phyloP scores from a whole-genome alignment of 2,797 vertebrate species.

The Phylloscopus collybita region DNA sequence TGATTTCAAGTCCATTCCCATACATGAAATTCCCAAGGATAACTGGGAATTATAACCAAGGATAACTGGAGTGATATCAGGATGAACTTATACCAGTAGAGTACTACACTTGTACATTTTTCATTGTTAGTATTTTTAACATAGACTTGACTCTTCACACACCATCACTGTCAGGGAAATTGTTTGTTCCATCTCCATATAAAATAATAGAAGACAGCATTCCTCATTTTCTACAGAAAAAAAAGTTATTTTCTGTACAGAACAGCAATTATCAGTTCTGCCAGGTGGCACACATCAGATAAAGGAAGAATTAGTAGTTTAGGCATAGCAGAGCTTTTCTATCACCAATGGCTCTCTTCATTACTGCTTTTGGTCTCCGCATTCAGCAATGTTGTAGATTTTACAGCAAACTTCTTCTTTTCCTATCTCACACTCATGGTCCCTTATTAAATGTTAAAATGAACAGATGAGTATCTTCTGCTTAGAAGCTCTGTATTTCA shows the following conservation, averaged over 20 bases:
- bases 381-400: neutral
- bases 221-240: neutral
- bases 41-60: neutral
- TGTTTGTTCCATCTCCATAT: neutral
- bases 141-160: neutral
- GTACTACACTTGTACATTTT: neutral
- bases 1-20: neutral
- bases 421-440: neutral
- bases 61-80: neutral
- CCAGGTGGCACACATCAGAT: neutral
- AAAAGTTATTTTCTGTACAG: neutral
- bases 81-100: neutral
- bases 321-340: neutral
- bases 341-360: neutral
- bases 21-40: neutral
- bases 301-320: neutral
- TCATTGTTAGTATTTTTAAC: neutral
- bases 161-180: neutral
- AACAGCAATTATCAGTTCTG: neutral
- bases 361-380: neutral
- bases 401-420: neutral
- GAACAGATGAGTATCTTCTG: neutral
- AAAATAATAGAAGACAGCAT: neutral
- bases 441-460: neutral
- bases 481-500: neutral